phyloP scores from a whole-genome alignment of 64 coral and sea anemone species.

The Stichodactyla helianthus region DNA sequence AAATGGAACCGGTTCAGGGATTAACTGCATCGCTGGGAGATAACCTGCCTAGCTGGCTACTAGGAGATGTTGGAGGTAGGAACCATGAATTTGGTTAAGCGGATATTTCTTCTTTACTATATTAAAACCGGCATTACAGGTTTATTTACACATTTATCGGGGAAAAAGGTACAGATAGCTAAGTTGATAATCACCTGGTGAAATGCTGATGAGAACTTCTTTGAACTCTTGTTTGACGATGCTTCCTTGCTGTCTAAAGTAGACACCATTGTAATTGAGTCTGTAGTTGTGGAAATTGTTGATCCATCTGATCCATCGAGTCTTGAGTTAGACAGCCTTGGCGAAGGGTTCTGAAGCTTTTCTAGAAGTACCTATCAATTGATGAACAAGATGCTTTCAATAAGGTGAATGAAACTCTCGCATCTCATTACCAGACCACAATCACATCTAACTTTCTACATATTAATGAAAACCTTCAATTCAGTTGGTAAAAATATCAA shows the following conservation, averaged over 20 bases:
- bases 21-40: no score
- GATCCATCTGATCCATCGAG: constrained; percentile 26
- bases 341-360: constrained; percentile 37
- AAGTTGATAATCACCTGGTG: constrained; percentile 38
- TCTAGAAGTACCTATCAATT: constrained; percentile 39
- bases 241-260: neutral
- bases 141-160: neutral
- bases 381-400: neutral
- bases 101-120: neutral
- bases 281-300: neutral
- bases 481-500: neutral
- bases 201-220: constrained; percentile 35
- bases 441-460: no score
- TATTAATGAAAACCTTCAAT: neutral
- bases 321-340: constrained; percentile 28
- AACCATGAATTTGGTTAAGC: neutral
- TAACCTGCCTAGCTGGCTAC: no score
- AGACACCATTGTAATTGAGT: neutral
- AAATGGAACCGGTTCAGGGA: no score
- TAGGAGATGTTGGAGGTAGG: no score
- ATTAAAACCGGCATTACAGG: neutral
- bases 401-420: neutral
- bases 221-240: neutral
- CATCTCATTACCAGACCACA: neutral
- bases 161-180: neutral